Conservation (phyloP, 2,113 vertebrate species). For the Reinhardtius hippoglossoides region DNA sequence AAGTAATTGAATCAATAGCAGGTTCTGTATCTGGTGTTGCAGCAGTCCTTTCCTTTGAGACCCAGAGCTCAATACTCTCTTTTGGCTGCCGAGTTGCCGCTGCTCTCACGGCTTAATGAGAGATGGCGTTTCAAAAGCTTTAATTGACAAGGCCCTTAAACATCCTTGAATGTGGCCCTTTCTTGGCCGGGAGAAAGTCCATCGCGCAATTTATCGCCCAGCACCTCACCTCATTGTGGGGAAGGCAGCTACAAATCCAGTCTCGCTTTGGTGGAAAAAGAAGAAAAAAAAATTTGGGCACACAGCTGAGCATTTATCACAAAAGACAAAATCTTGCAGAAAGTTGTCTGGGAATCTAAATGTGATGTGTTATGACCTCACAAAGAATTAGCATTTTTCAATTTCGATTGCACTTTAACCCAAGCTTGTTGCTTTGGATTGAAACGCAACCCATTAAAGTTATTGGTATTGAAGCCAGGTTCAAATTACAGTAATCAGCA, state of each 20-base stretch:
- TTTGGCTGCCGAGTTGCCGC: conserved; percentile 49
- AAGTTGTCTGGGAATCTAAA: conserved; percentile 4
- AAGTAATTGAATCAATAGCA: conserved; percentile 64
- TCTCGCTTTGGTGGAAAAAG: conserved; percentile 30
- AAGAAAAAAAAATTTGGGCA: not conserved
- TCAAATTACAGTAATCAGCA: too few species aligned
- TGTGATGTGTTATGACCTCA: not conserved
- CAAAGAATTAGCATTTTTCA: conserved; percentile 18
- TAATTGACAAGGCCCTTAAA: conserved; percentile 72
- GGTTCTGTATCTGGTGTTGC: conserved; percentile 50
- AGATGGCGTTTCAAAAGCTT: conserved; percentile 76
- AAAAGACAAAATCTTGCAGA: conserved; percentile 8
- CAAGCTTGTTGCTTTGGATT: conserved; percentile 1
- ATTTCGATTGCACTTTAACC: not conserved
- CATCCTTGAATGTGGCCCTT: conserved; percentile 59
- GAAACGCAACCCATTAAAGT: not conserved
- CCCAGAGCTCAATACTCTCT: conserved; percentile 44
- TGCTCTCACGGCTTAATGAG: conserved; percentile 71
- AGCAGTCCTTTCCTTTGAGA: conserved; percentile 56
- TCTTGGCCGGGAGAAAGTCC: conserved; percentile 54
- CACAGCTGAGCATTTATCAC: conserved; percentile 7
- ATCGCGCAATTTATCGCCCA: conserved; percentile 50
- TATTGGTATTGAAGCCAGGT: not conserved
- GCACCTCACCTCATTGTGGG: conserved; percentile 44
- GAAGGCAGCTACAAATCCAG: conserved; percentile 36